These are phyloP conservation scores for Ectropis grisescens DNA, from an alignment of 1,140 invertebrate species.

Conservation along the genomic window DNA sequence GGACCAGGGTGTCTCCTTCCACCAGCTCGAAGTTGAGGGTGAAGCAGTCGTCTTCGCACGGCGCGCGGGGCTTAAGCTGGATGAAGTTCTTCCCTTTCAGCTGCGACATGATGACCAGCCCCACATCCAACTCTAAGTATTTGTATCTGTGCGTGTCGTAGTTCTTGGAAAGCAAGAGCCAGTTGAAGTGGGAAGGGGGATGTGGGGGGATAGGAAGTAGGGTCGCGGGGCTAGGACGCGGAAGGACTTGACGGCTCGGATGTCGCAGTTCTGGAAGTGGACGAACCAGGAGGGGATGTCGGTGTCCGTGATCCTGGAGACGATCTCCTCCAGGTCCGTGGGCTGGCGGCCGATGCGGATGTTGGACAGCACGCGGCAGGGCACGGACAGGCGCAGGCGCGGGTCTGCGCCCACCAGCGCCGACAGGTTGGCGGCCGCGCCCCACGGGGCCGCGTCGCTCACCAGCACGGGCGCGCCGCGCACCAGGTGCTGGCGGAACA, in stretches of 20 bases:
- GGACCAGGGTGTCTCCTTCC: constrained; percentile 80
- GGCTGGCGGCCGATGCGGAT: constrained; percentile 72
- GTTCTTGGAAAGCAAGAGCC: constrained; percentile 83
- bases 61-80: constrained; percentile 75
- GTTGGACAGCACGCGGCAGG: constrained; percentile 80
- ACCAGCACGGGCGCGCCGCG: constrained; percentile 81
- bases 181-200: constrained; percentile 85
- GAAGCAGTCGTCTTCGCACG: constrained; percentile 79
- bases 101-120: constrained; percentile 81
- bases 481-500: constrained; percentile 78
- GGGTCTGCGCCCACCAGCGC: constrained; percentile 73
- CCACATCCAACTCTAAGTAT: constrained; percentile 77
- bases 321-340: constrained; percentile 76
- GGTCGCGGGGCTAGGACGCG: constrained; percentile 80
- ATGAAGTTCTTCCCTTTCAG: constrained; percentile 78
- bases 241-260: constrained; percentile 80
- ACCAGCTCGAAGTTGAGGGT: constrained; percentile 75
- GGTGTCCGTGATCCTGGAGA: constrained; percentile 75
- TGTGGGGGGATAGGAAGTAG: constrained; percentile 80
- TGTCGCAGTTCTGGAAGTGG: constrained; percentile 89
- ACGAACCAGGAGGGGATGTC: constrained; percentile 83
- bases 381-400: constrained; percentile 73
- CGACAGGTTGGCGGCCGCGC: constrained; percentile 78
- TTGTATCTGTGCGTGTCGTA: constrained; percentile 82
- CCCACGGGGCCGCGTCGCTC: constrained; percentile 78